Percentiles rank a stretch among this genome's conserved stretches.
phyloP scores from a whole-genome alignment of 2,797 vertebrate species.

The Adelosebastes latens region DNA sequence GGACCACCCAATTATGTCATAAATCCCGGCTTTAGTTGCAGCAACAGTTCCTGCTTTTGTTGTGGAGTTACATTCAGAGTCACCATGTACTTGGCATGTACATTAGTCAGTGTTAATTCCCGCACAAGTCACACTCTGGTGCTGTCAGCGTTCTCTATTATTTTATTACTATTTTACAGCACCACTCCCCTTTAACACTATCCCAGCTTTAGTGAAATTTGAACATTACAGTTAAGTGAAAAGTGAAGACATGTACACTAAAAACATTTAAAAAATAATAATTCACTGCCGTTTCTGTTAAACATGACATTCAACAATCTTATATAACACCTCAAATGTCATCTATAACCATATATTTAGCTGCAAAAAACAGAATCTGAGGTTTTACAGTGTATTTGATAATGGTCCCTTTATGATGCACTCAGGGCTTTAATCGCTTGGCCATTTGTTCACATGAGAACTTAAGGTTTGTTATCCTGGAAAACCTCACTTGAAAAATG shows the following conservation, averaged over 20 bases:
- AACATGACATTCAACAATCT: slow-evolving; percentile 17
- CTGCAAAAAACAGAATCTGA: slow-evolving; percentile 27
- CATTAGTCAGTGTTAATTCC: slow-evolving; percentile 30
- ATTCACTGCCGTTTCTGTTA: slow-evolving; percentile 1
- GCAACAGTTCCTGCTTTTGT: slow-evolving; percentile 69
- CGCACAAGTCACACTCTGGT: slow-evolving; percentile 15
- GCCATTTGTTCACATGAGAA: slow-evolving; percentile 66
- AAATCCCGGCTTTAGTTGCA: slow-evolving; percentile 44
- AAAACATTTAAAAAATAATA: slow-evolving; percentile 24
- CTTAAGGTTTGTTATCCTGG: slow-evolving; percentile 70
- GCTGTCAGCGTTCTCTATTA: slow-evolving; percentile 32
- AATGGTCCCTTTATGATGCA: slow-evolving; percentile 60
- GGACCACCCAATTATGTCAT: slow-evolving; percentile 71
- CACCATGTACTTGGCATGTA: slow-evolving; percentile 21
- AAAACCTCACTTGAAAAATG: slow-evolving; percentile 76
- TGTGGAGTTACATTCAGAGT: slow-evolving; percentile 34
- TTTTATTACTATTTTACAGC: slow-evolving; percentile 37
- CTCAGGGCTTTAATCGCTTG: slow-evolving; percentile 56
- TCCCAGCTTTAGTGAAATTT: slow-evolving; percentile 15
- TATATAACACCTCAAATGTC: slow-evolving; percentile 10
- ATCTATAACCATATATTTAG: slow-evolving; percentile 11
- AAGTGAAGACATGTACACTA: slow-evolving; percentile 1
- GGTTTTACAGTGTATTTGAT: slow-evolving; percentile 51
- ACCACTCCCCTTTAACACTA: slow-evolving; percentile 24
- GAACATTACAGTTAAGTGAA: slow-evolving; percentile 24